These are phyloP conservation scores for Gambusia yucatana DNA, from an alignment of 2,797 vertebrate genomes.

Conservation along the genomic window DNA sequence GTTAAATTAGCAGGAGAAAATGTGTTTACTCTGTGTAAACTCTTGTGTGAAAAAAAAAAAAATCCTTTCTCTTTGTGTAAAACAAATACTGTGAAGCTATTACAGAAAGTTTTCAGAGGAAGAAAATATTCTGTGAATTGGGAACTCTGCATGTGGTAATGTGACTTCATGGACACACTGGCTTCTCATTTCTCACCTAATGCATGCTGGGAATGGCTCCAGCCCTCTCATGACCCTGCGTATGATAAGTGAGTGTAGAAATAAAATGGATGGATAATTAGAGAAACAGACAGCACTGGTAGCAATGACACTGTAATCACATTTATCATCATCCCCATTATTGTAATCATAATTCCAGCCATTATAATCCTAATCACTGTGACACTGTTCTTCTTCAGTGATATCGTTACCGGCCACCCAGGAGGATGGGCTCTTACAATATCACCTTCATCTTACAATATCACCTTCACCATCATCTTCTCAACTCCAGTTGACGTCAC, in stretches of 20 bases:
- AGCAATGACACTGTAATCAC: slow-evolving; percentile 44
- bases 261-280: slow-evolving; percentile 65
- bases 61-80: neutral
- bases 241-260: slow-evolving; percentile 33
- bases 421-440: slow-evolving; percentile 29
- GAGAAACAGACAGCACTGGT: slow-evolving; percentile 50
- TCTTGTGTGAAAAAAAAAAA: neutral
- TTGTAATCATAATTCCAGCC: slow-evolving; percentile 54
- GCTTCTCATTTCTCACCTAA: slow-evolving; percentile 29
- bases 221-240: slow-evolving; percentile 44
- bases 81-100: neutral
- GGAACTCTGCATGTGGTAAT: slow-evolving; percentile 16
- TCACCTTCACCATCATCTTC: slow-evolving; percentile 31
- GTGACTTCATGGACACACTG: slow-evolving; percentile 12
- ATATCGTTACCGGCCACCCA: slow-evolving; percentile 21
- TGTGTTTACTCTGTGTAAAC: neutral
- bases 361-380: slow-evolving; percentile 57
- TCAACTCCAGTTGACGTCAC: slow-evolving; percentile 14
- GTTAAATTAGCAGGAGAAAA: neutral
- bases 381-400: slow-evolving; percentile 42
- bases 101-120: slow-evolving; percentile 12
- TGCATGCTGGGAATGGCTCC: slow-evolving; percentile 51
- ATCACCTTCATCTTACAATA: slow-evolving; percentile 44
- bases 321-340: slow-evolving; percentile 66
- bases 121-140: slow-evolving; percentile 1